These are phyloP conservation scores for Cheracebus regulus DNA, from an alignment of 2,797 vertebrate genomes.

Conservation along the genomic window DNA sequence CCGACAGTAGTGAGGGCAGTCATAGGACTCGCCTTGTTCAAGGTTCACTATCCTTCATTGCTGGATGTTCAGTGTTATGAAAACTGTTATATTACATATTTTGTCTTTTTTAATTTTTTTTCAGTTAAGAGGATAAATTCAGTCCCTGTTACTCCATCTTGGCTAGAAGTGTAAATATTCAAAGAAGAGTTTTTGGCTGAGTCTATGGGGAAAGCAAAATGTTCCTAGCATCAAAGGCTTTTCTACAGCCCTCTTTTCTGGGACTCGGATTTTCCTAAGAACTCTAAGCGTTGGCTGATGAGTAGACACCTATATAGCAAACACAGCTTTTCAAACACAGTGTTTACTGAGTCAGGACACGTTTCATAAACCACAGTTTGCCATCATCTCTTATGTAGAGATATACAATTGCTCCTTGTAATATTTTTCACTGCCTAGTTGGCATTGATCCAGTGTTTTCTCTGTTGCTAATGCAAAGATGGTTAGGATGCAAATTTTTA, in stretches of 20 bases:
- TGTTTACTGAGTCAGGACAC: not conserved
- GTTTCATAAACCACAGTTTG: not conserved
- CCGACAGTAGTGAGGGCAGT: not conserved
- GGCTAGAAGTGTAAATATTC: not conserved
- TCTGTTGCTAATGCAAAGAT: conserved; percentile 15
- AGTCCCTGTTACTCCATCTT: not conserved
- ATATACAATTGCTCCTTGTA: conserved; percentile 27
- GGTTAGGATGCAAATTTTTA: not conserved
- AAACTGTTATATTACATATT: not conserved
- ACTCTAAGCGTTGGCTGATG: not conserved
- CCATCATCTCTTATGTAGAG: not conserved
- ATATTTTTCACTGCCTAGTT: not conserved
- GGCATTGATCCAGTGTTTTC: not conserved
- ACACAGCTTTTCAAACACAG: not conserved
- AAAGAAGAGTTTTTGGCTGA: not conserved
- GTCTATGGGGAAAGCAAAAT: not conserved
- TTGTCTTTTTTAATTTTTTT: not conserved
- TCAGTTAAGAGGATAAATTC: not conserved
- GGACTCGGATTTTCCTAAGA: not conserved
- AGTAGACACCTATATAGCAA: not conserved
- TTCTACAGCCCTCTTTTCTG: not conserved
- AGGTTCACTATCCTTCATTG: not conserved
- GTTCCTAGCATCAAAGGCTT: not conserved
- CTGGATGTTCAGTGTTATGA: not conserved
- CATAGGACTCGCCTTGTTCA: not conserved